phyloP scores from a whole-genome alignment of 1,140 invertebrate species.

The Macrosteles quadrilineatus region DNA sequence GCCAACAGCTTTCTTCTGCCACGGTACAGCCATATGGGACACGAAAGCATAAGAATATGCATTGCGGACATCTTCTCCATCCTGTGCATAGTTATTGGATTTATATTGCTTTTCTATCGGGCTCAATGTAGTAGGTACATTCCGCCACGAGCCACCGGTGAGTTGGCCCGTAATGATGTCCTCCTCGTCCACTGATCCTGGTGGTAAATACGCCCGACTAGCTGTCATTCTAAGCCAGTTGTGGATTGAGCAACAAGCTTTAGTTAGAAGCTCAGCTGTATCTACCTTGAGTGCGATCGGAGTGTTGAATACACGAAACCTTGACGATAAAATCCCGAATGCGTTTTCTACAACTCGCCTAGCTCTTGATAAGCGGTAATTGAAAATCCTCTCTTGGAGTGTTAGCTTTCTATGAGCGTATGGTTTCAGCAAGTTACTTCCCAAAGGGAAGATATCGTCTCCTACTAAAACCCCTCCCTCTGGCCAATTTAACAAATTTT shows the following conservation, averaged over 20 bases:
- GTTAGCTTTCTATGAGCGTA: constrained; percentile 44
- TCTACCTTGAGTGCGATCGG: constrained; percentile 1
- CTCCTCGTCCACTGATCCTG: constrained; percentile 8
- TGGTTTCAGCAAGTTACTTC: constrained; percentile 51
- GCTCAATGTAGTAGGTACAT: background rate
- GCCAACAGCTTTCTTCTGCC: background rate
- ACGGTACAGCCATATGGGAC: background rate
- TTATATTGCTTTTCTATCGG: background rate
- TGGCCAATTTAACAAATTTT: constrained; percentile 43
- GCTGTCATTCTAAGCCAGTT: constrained; percentile 28
- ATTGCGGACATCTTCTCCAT: constrained; percentile 1
- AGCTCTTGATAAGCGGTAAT: constrained; percentile 46
- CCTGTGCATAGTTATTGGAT: background rate
- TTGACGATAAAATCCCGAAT: constrained; percentile 51
- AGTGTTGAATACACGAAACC: constrained; percentile 42
- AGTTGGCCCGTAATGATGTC: background rate
- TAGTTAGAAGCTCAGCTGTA: background rate
- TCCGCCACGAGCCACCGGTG: background rate
- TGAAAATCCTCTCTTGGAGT: constrained; percentile 43
- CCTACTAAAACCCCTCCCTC: constrained; percentile 49
- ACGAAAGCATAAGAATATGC: constrained; percentile 1
- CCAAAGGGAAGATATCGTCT: constrained; percentile 55
- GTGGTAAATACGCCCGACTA: background rate
- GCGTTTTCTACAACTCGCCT: constrained; percentile 49
- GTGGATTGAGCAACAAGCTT: constrained; percentile 22